Evolutionary conservation across 1,140 invertebrate species (phyloP), one percentile per base, ranked within the genome.

Genomic region (Campoletis sonorensis): DNA sequence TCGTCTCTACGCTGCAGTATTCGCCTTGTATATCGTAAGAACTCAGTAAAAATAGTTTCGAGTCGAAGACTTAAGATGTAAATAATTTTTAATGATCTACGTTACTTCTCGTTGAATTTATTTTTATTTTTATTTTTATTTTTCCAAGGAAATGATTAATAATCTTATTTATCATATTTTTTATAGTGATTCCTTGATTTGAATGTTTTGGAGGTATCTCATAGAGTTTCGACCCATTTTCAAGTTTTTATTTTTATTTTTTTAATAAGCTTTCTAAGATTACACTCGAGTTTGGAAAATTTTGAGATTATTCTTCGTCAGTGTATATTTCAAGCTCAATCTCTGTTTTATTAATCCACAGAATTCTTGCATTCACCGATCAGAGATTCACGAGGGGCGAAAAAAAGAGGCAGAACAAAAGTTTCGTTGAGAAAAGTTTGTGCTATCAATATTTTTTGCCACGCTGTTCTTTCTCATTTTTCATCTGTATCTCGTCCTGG

Each of bases 381-480:
- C 54, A 58, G 54, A 58, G 54, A 58, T 58, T n/a, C 54, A 7
- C 54, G 54, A n/a, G 54, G 13, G 18, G 54, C 18, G 54, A 58
- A 58, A 58, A 58, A 58, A 58, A 58, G 49, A 54, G 18, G 21
- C 18, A 58, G 21, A 58, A 13, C 54, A n/a, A 58, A 58, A 58
- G 54, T 58, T 58, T 0, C 18, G 54, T 18, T n/a, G 54, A 58
- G 21, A 23, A 58, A 58, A 58, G 18, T 58, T 58, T 58, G 54
- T 23, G 54, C 54, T 23, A 58, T 58, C 54, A 18, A 58, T 58
- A n/a, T 58, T 58, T 58, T 54, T 15, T 58, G 15, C 18, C 54
- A n/a, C 54, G 18, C 18, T 58, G 21, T 58, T n/a, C 54, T 58
- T 58, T 58, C 54, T n/a, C 54, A 58, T 58, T 58, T n/a, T 58